These are phyloP conservation scores for Ametastegia equiseti DNA, from an alignment of 2,888 invertebrate species.

Conservation along the genomic window DNA sequence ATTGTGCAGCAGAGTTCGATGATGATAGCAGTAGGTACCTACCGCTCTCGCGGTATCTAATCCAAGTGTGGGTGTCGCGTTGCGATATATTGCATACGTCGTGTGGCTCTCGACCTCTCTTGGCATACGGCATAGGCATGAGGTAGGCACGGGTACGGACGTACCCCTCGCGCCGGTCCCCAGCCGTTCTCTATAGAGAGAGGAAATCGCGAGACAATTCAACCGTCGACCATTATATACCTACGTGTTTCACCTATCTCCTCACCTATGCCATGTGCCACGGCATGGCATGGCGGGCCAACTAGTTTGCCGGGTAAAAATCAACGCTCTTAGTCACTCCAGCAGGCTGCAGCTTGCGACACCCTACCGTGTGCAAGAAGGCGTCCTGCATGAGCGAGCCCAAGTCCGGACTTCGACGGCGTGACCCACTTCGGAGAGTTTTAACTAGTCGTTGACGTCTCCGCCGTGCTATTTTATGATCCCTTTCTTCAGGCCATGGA, in stretches of 20 bases:
- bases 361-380: conserved; percentile 53
- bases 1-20: neutral
- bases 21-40: conserved; percentile 1
- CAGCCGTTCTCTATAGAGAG: neutral
- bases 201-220: conserved; percentile 37
- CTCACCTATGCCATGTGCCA: conserved; percentile 35
- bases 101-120: too few relatives aligned
- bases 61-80: conserved; percentile 72
- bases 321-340: conserved; percentile 71
- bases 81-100: conserved; percentile 63
- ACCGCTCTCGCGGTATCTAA: conserved; percentile 60
- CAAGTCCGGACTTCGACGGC: conserved; percentile 67
- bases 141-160: too few relatives aligned
- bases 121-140: too few relatives aligned
- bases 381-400: conserved; percentile 72
- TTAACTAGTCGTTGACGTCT: conserved; percentile 71
- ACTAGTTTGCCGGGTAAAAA: conserved; percentile 72
- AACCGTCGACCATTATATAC: conserved; percentile 32
- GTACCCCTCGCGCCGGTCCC: neutral
- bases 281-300: conserved; percentile 57
- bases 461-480: neutral
- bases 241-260: conserved; percentile 30
- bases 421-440: conserved; percentile 64
- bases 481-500: neutral
- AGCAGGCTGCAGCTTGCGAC: conserved; percentile 68